phyloP scores from a whole-genome alignment of 2,113 vertebrate genomes.

The Phyllostomus hastatus region DNA sequence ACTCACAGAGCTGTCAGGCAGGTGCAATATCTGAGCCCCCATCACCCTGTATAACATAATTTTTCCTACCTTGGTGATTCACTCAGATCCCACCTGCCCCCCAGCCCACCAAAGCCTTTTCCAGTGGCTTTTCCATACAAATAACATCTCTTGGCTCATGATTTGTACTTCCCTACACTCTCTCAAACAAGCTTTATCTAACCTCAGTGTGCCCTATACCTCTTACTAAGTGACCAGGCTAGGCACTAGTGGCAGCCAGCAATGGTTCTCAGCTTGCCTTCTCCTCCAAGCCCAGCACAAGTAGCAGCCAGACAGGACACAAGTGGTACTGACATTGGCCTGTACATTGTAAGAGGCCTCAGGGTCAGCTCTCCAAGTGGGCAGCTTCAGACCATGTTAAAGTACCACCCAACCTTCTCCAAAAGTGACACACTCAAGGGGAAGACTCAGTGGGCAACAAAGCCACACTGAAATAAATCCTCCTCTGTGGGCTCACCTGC shows the following conservation, averaged over 20 bases:
- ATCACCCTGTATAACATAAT: not conserved
- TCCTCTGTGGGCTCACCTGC: too few relatives aligned
- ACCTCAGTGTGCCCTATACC: not conserved
- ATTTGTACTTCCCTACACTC: not conserved
- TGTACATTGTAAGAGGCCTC: too few relatives aligned
- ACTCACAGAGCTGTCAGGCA: not conserved
- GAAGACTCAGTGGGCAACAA: too few relatives aligned
- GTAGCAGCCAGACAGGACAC: not conserved
- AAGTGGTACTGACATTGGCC: not conserved
- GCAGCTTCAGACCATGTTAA: too few relatives aligned
- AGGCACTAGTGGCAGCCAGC: not conserved
- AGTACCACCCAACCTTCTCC: too few relatives aligned
- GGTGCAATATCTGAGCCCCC: not conserved
- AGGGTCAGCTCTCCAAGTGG: too few relatives aligned
- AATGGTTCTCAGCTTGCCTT: not conserved
- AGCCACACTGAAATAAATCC: too few relatives aligned
- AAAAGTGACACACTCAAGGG: too few relatives aligned
- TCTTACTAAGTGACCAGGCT: not conserved
- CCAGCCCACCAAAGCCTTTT: not conserved
- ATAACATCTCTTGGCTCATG: not conserved
- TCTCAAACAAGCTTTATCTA: not conserved
- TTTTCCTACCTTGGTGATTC: not conserved
- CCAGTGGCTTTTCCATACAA: not conserved
- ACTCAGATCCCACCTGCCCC: not conserved
- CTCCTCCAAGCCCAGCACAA: not conserved